Base-by-base conservation (phyloP, 92 coral and sea anemone genomes). In the Paragorgia papillata region DNA sequence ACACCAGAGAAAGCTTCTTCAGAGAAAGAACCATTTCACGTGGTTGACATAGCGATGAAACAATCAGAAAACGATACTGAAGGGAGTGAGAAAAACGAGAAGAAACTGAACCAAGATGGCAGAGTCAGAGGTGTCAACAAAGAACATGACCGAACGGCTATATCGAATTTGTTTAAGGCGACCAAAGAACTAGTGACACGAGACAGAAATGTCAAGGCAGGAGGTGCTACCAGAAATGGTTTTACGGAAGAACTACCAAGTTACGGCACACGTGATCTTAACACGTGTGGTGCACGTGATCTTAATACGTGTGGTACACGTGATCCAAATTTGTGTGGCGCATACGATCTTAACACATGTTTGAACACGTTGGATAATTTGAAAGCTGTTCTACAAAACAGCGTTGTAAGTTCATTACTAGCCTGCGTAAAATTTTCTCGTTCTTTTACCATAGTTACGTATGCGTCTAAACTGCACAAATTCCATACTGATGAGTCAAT, bases 381-480 rank as follows among this genome's bases (percentile, higher is more conserved):
- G 44, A 69, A 69, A 51, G 41, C 28, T 48, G 76, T 48, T 33
- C 27, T 69, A 55, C 76, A 69, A 69, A 69, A 35, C 28, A 51
- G 24, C 30, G 50, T 69, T 28, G 76, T 69, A 69, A 69, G 76
- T 49, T 30, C 4, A n/a, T n/a, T n/a, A n/a, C n/a, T n/a, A n/a
- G n/a, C n/a, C n/a, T n/a, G n/a, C n/a, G n/a, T n/a, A n/a, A n/a
- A n/a, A n/a, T n/a, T n/a, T n/a, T n/a, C n/a, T n/a, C n/a, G n/a
- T n/a, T n/a, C n/a, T n/a, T n/a, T n/a, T n/a, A n/a, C n/a, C n/a
- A n/a, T n/a, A n/a, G n/a, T n/a, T n/a, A n/a, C n/a, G n/a, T n/a
- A n/a, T n/a, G n/a, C n/a, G n/a, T n/a, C n/a, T n/a, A n/a, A n/a
- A n/a, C n/a, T n/a, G n/a, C n/a, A n/a, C n/a, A n/a, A n/a, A n/a